Evolutionary conservation across 2,797 vertebrate species (phyloP), one percentile per base, ranked within the genome.

Genomic region (Vespertilio murinus): DNA sequence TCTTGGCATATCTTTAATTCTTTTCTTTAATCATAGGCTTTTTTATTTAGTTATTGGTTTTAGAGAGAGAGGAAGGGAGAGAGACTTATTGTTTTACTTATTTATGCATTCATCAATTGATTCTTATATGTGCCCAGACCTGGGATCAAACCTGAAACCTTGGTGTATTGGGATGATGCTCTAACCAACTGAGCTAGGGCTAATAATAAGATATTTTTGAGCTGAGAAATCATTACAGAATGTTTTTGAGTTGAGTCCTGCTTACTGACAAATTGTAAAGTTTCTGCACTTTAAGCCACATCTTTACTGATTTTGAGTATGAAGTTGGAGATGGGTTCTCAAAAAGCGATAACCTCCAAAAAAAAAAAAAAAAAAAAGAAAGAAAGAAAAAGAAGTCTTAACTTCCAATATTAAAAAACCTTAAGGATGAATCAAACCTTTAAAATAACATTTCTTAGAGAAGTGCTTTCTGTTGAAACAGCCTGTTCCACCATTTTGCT

Each of bases 291-390:
- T 87, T 87, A 56, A 81, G 87, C 9, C 10, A 78, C 22, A 59
- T 49, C 28, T 78, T 82, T 91, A 74, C 40, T 78, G 40, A 73
- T 91, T 95, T 83, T 91, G 25, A 65, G 9, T 75, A 30, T 78
- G 23, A 71, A 87, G 25, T 91, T 78, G 47, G 73, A 79, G n/a
- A 49, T 89, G 56, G 8, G 4, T 65, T 89, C 45, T 91, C 64
- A 87, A 77, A 69, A 86, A 86, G 28, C 52, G 64, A 40, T 91
- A 45, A 70, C 28, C 6, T 77, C 33, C 23, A 35, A 40, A 67
- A 35, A 45, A 47, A 65, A 59, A 59, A 59, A 86, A 42, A 42
- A 10, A 42, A 40, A 40, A 40, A 40, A 40, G 8, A 42, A 42
- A 42, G 42, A 42, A 42, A 42, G 42, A 11, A 42, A 42, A 42